These are phyloP conservation scores for Cardiocondyla obscurior DNA, from an alignment of 1,140 invertebrate species.

Conservation along the genomic window DNA sequence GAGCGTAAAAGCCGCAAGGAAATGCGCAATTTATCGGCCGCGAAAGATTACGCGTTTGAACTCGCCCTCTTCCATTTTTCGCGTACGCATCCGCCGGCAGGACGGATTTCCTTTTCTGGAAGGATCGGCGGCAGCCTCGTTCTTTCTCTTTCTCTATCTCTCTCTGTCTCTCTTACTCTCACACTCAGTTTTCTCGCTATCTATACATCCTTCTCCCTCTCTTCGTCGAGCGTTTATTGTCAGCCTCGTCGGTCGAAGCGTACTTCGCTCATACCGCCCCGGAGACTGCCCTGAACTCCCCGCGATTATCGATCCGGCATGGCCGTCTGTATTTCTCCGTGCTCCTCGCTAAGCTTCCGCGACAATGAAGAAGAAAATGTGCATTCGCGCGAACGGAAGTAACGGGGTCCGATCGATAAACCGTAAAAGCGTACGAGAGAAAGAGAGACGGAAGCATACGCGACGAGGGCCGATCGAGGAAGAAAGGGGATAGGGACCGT, in stretches of 20 bases:
- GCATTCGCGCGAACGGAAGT: slow-evolving; percentile 30
- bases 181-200: not conserved
- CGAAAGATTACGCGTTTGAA: not conserved
- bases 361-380: slow-evolving; percentile 18
- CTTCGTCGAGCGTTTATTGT: slow-evolving; percentile 21
- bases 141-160: slow-evolving; percentile 15
- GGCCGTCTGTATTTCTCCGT: slow-evolving; percentile 14
- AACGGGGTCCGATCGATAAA: slow-evolving; percentile 40
- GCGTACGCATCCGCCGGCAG: not conserved
- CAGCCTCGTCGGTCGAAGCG: slow-evolving; percentile 18
- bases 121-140: slow-evolving; percentile 2
- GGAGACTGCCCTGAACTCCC: slow-evolving; percentile 7
- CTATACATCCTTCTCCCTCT: slow-evolving; percentile 16
- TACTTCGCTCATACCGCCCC: slow-evolving; percentile 37
- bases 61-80: slow-evolving; percentile 2
- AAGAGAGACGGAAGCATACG: not conserved
- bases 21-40: slow-evolving; percentile 12
- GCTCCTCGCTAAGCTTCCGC: slow-evolving; percentile 19
- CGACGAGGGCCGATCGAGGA: not conserved
- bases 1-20: not conserved
- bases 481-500: not conserved
- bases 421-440: not conserved
- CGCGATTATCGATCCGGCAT: slow-evolving; percentile 33
- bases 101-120: slow-evolving; percentile 55
- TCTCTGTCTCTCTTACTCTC: not conserved